phyloP scores from a whole-genome alignment of 1,140 invertebrate species.

The Eufriesea mexicana region DNA sequence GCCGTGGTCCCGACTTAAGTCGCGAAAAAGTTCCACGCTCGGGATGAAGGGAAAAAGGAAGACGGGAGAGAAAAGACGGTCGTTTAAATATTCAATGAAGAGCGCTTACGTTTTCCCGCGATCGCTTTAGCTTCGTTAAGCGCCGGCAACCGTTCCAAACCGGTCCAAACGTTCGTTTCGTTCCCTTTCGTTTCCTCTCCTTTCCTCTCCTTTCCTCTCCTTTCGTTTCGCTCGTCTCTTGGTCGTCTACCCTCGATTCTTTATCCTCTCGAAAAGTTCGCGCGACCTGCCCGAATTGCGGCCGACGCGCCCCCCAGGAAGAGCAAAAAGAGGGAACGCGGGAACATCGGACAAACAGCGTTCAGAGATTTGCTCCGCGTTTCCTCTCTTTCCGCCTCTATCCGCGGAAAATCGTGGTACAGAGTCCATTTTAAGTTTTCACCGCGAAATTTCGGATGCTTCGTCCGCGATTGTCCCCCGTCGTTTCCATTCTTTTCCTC shows the following conservation, averaged over 20 bases:
- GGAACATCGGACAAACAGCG: neutral
- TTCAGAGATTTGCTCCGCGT: neutral
- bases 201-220: too few relatives aligned
- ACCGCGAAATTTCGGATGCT: slow-evolving; percentile 23
- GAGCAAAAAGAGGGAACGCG: neutral
- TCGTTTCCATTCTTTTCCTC: neutral
- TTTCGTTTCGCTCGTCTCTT: neutral
- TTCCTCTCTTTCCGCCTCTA: neutral
- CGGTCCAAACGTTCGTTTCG: neutral
- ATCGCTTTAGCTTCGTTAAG: slow-evolving; percentile 25
- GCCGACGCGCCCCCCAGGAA: too few relatives aligned
- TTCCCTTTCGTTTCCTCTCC: neutral
- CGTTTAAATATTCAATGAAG: slow-evolving; percentile 46
- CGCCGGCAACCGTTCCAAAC: neutral
- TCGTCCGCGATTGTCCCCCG: slow-evolving; percentile 3
- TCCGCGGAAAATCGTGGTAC: slow-evolving; percentile 10
- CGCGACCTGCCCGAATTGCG: neutral
- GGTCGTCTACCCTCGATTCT: too few relatives aligned
- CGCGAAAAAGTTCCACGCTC: slow-evolving; percentile 6
- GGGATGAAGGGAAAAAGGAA: neutral
- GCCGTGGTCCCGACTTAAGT: neutral
- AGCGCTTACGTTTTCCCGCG: slow-evolving; percentile 9
- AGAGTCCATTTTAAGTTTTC: slow-evolving; percentile 33
- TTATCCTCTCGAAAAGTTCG: neutral
- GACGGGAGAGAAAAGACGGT: neutral